Evolutionary conservation across 2,797 vertebrate species (phyloP).

Genomic region (Sebastes ruberrimus): DNA sequence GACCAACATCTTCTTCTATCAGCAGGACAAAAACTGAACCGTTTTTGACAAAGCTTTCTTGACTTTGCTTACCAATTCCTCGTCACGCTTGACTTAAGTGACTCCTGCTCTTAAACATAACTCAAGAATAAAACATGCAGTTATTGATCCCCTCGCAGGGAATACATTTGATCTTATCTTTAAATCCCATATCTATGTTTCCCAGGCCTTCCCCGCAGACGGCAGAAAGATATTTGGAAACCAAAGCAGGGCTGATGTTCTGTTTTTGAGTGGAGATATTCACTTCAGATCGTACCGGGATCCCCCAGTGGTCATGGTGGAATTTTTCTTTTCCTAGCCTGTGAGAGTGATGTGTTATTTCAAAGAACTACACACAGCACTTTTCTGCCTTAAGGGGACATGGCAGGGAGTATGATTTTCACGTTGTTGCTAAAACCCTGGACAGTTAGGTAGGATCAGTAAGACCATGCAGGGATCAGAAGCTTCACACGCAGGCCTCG

Average conservation of each 20-base stretch:
- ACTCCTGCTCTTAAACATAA: neutral
- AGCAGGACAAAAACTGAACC: neutral
- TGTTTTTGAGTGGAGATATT: neutral
- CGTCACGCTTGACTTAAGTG: neutral
- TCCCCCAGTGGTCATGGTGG: neutral
- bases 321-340: neutral
- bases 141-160: neutral
- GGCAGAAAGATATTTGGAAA: neutral
- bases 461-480: constrained; percentile 25
- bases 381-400: constrained; percentile 9
- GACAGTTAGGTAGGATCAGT: constrained; percentile 30
- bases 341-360: constrained; percentile 16
- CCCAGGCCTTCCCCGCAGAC: neutral
- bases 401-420: constrained; percentile 10
- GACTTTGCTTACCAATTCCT: neutral
- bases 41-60: neutral
- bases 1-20: neutral
- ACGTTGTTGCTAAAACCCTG: constrained; percentile 6
- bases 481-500: neutral
- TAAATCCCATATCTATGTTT: constrained; percentile 1
- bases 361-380: constrained; percentile 13
- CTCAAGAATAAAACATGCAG: neutral
- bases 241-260: neutral
- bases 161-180: neutral
- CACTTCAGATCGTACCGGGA: neutral